These are phyloP conservation scores for Argopecten irradians DNA, from an alignment of 1,140 invertebrate genomes.

Conservation along the genomic window DNA sequence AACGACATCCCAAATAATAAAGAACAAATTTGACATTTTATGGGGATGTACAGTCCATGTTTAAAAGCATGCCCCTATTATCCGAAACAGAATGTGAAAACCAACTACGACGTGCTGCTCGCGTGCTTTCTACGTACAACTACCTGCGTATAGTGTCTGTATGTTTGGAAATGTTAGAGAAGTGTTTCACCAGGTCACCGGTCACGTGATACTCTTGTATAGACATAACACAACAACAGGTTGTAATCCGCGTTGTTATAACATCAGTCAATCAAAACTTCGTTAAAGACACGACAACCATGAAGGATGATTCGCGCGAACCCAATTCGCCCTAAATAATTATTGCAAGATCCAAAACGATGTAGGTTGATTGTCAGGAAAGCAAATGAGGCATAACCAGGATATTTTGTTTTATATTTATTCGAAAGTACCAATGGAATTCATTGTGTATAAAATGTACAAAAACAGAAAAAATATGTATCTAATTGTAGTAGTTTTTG, in stretches of 20 bases:
- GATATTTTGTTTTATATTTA: no score
- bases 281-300: background rate
- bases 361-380: no score
- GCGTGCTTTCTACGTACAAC: background rate
- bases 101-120: background rate
- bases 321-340: no score
- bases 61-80: background rate
- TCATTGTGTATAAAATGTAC: no score
- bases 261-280: conserved; percentile 7
- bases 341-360: no score
- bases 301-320: background rate
- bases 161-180: background rate
- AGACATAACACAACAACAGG: conserved; percentile 16
- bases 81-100: conserved; percentile 16
- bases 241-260: background rate
- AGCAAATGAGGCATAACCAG: no score
- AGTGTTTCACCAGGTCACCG: background rate
- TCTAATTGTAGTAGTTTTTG: no score
- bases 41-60: background rate
- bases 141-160: background rate
- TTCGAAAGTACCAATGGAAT: no score
- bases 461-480: no score
- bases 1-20: no score
- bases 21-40: no score
- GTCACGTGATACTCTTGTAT: conserved; percentile 16